phyloP scores from a whole-genome alignment of 2,888 invertebrate species.

The Harmothoe impar region DNA sequence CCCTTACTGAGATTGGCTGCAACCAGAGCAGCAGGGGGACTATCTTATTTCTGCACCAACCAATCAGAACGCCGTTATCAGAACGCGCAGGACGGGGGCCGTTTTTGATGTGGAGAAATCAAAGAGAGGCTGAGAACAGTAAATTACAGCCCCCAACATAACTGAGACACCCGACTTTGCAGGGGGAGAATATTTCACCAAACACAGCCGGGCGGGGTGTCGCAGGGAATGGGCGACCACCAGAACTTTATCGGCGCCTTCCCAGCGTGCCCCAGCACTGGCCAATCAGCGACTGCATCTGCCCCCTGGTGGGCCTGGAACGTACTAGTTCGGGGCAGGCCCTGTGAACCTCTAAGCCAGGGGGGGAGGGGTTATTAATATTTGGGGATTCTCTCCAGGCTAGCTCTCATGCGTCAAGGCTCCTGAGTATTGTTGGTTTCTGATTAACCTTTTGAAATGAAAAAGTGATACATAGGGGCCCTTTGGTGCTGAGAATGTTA shows the following conservation, averaged over 20 bases:
- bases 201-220: slow-evolving; percentile 28
- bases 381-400: too few species aligned
- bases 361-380: too few species aligned
- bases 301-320: neutral
- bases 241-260: slow-evolving; percentile 48
- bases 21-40: too few species aligned
- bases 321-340: neutral
- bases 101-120: neutral
- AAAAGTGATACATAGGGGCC: too few species aligned
- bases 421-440: too few species aligned
- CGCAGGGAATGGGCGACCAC: slow-evolving; percentile 34
- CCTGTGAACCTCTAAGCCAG: too few species aligned
- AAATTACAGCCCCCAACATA: slow-evolving; percentile 11
- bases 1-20: too few species aligned
- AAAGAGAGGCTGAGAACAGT: neutral
- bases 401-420: too few species aligned
- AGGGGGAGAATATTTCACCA: slow-evolving; percentile 47
- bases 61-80: slow-evolving; percentile 13
- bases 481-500: too few species aligned
- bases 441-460: too few species aligned
- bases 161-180: slow-evolving; percentile 38
- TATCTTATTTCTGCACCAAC: slow-evolving; percentile 11
- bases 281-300: neutral
- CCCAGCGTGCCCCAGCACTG: neutral
- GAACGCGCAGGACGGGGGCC: neutral